Evolutionary conservation across 2,797 vertebrate genomes (phyloP).

Genomic region (Etheostoma nigrum): DNA sequence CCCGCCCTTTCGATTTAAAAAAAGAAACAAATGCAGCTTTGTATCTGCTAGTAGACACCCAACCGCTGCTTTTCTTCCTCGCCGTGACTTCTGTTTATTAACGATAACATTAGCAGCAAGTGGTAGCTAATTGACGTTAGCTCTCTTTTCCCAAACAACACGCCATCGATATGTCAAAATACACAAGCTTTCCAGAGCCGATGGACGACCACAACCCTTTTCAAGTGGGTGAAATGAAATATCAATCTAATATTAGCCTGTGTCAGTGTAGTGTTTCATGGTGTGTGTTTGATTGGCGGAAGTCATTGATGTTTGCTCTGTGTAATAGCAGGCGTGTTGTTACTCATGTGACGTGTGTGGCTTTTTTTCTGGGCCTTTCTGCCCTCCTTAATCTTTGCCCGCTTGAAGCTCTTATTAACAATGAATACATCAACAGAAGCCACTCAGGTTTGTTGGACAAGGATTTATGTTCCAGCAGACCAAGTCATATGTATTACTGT

Average conservation of each 20-base stretch:
- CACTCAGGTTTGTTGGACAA: neutral
- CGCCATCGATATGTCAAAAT: slow-evolving; percentile 78
- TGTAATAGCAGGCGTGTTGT: slow-evolving; percentile 56
- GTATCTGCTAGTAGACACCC: neutral
- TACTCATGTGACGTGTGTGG: slow-evolving; percentile 68
- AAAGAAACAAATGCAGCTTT: slow-evolving; percentile 21
- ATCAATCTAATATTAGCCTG: neutral
- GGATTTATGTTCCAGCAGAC: neutral
- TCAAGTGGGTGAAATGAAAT: slow-evolving; percentile 75
- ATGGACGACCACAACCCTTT: slow-evolving; percentile 86
- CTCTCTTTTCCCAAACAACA: neutral
- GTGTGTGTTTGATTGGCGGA: slow-evolving; percentile 21
- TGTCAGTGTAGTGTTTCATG: neutral
- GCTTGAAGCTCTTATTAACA: slow-evolving; percentile 45
- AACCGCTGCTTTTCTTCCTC: neutral
- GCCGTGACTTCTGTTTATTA: too few relatives aligned
- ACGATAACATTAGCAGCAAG: slow-evolving; percentile 6
- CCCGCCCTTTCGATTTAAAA: slow-evolving; percentile 1
- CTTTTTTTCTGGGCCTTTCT: slow-evolving; percentile 29
- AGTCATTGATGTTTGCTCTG: slow-evolving; percentile 4
- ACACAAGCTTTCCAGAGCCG: slow-evolving; percentile 82
- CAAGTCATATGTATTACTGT: neutral
- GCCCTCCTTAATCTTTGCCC: neutral
- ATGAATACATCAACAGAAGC: neutral
- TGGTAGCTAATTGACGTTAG: slow-evolving; percentile 32